Percentiles rank a stretch among this genome's conserved stretches.
Evolutionary conservation across 2,797 vertebrate species (phyloP).

Genomic region (Chiroxiphia lanceolata): DNA sequence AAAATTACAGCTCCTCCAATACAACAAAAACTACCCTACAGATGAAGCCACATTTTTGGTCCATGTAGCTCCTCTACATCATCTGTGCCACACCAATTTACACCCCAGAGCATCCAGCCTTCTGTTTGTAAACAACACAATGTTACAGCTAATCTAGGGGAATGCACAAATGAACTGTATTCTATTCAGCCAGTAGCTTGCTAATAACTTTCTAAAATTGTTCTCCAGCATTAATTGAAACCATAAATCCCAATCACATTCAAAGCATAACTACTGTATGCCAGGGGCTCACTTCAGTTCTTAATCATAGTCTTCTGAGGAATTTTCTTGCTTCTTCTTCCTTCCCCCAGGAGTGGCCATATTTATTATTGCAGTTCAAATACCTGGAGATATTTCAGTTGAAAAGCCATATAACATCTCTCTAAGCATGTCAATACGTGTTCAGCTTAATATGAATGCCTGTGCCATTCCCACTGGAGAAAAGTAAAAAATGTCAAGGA

Average conservation of each 20-base stretch:
- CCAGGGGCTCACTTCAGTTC: constrained; percentile 53
- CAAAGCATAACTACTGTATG: constrained; percentile 51
- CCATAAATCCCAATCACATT: constrained; percentile 71
- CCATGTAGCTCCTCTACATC: not conserved
- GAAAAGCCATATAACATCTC: constrained; percentile 55
- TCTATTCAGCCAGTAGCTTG: constrained; percentile 43
- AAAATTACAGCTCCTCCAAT: not conserved
- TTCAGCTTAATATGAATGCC: constrained; percentile 41
- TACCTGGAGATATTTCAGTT: constrained; percentile 52
- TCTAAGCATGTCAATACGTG: constrained; percentile 53
- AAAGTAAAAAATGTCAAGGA: constrained; percentile 47
- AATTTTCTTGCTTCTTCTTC: constrained; percentile 51
- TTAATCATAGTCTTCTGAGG: constrained; percentile 66
- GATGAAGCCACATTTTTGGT: not conserved
- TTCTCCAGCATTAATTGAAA: constrained; percentile 73
- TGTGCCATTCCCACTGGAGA: constrained; percentile 45
- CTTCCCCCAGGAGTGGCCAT: constrained; percentile 25
- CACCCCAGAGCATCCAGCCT: not conserved
- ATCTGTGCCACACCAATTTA: not conserved
- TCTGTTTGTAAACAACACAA: constrained; percentile 60
- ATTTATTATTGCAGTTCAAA: constrained; percentile 69
- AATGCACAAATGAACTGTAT: constrained; percentile 47
- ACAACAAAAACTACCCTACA: not conserved
- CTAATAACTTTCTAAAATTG: constrained; percentile 70
- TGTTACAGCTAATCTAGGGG: constrained; percentile 36